Base-by-base conservation (phyloP, 2,888 invertebrate genomes). In the Allacma fusca region DNA sequence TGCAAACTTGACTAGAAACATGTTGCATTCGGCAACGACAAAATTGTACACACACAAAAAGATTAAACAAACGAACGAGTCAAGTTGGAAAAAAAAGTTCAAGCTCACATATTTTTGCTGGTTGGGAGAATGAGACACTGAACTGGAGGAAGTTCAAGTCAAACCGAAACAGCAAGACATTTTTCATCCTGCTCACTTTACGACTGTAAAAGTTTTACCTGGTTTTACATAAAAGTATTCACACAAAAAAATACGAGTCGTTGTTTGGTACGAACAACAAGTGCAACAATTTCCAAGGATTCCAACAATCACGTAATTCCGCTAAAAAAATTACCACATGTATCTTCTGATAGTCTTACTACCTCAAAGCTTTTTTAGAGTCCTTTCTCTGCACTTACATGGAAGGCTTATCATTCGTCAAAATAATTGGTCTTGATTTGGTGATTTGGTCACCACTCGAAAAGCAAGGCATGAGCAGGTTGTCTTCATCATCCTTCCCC, bases 101-200 rank as follows among this genome's bases (percentile, higher is more conserved):
- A 5, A 50, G 19, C 50, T 50, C 50, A 50, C 50, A 50, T 1
- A 5, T 9, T 50, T 50, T 50, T 50, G 50, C 50, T 50, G n/a
- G 50, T n/a, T 50, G 19, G n/a, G 19, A 50, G n/a, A 13, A 50
- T 50, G 50, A 50, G n/a, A 13, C 19, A 50, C 50, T 19, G 50
- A 50, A 50, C 50, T 50, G 50, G 50, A 50, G 50, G 50, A 50
- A 50, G 50, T 50, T 50, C 50, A 50, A 50, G 16, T 50, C 50
- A 50, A 50, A 50, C n/a, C 16, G n/a, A 19, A 50, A 19, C n/a
- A 50, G 50, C n/a, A 16, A 50, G n/a, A 50, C 50, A 50, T n/a
- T 19, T 19, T 50, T 19, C n/a, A 50, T 50, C 50, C 16, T 50
- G 19, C 5, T 50, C 50, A 34, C 34, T 34, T 34, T 34, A 50